These are phyloP conservation scores for Bembecia ichneumoniformis DNA, from an alignment of 2,888 invertebrate genomes.

Conservation along the genomic window DNA sequence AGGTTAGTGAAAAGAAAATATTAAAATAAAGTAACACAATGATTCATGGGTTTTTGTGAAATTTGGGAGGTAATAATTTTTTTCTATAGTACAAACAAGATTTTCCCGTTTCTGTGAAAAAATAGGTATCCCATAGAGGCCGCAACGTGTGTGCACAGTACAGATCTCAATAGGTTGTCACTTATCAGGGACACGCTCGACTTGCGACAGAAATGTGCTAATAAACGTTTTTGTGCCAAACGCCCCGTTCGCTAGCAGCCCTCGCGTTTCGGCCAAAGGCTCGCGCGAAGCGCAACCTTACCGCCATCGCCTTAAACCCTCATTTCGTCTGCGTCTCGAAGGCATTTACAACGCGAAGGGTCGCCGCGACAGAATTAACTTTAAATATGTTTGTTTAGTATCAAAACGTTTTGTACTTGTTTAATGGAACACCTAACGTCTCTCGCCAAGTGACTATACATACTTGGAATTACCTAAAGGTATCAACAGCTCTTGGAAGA, in stretches of 20 bases:
- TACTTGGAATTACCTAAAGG: too few relatives aligned
- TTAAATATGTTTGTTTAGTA: constrained; percentile 27
- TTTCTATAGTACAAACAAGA: too few relatives aligned
- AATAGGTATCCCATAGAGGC: neutral
- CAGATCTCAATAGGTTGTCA: constrained; percentile 51
- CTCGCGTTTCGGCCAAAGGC: constrained; percentile 9
- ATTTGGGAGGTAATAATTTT: too few relatives aligned
- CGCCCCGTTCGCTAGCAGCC: constrained; percentile 26
- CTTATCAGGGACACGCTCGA: constrained; percentile 53
- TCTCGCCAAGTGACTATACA: neutral
- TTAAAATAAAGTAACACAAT: too few relatives aligned
- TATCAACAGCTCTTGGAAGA: too few relatives aligned
- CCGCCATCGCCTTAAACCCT: constrained; percentile 1
- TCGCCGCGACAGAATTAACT: constrained; percentile 19
- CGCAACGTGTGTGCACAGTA: constrained; percentile 19
- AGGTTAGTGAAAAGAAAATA: too few relatives aligned
- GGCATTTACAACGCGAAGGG: constrained; percentile 5
- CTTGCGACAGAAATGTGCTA: constrained; percentile 52
- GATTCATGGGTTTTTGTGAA: too few relatives aligned
- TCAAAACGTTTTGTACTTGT: constrained; percentile 8
- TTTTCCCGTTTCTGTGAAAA: too few relatives aligned
- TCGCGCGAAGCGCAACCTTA: constrained; percentile 8
- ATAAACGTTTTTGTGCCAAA: constrained; percentile 55
- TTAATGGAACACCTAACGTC: constrained; percentile 1
- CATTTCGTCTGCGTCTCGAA: constrained; percentile 6